phyloP scores from a whole-genome alignment of 2,113 vertebrate species.

The Atlantisia rogersi region DNA sequence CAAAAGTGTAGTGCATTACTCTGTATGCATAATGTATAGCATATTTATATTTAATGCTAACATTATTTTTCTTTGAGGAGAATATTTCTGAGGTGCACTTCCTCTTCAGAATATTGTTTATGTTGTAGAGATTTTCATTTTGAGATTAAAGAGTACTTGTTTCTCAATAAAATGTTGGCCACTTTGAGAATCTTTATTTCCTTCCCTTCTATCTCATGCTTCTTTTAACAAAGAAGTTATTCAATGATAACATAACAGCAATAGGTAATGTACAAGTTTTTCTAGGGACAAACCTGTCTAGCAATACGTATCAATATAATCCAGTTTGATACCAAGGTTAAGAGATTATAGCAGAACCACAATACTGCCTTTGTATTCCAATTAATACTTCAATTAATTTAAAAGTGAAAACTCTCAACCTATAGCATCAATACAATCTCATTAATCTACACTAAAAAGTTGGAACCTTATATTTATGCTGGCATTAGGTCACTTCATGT shows the following conservation, averaged over 20 bases:
- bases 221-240: not conserved
- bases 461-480: not conserved
- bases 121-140: not conserved
- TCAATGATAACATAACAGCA: not conserved
- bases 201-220: not conserved
- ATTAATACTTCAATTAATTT: not conserved
- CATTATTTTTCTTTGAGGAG: conserved; percentile 15
- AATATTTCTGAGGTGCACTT: not conserved
- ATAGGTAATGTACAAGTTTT: not conserved
- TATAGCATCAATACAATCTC: not conserved
- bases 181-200: not conserved
- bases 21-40: conserved; percentile 40
- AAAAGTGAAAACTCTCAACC: not conserved
- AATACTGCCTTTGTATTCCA: not conserved
- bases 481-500: not conserved
- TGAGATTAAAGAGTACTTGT: not conserved
- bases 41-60: conserved; percentile 57
- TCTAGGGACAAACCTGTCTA: not conserved
- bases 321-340: not conserved
- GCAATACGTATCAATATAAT: not conserved
- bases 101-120: conserved; percentile 5
- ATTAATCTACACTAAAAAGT: not conserved
- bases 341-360: not conserved
- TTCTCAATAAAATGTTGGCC: not conserved
- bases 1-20: conserved; percentile 39